Percentiles rank a stretch among this genome's conserved stretches.
Evolutionary conservation across 2,113 vertebrate genomes (phyloP).

Genomic region (Oncorhynchus tshawytscha): DNA sequence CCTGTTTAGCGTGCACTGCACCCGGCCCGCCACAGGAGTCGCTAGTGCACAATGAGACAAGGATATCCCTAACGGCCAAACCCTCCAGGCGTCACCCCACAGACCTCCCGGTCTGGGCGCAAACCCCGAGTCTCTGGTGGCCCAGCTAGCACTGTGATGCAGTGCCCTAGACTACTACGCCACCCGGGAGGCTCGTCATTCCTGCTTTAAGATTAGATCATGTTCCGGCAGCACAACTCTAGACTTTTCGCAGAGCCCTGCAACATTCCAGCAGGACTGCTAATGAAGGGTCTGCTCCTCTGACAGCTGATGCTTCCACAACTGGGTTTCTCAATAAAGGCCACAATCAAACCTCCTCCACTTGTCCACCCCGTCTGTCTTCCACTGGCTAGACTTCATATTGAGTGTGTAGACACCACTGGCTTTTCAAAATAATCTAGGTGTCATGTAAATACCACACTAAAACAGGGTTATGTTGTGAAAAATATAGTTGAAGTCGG

Average conservation of each 20-base stretch:
- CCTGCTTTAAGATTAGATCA: constrained; percentile 70
- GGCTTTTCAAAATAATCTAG: constrained; percentile 68
- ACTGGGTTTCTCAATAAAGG: constrained; percentile 65
- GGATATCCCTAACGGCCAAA: no score
- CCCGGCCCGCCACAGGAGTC: no score
- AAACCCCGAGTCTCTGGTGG: no score
- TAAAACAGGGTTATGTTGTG: constrained; percentile 43
- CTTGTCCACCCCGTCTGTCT: constrained; percentile 33
- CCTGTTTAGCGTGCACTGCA: no score
- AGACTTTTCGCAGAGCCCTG: constrained; percentile 41
- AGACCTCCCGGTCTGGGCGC: no score
- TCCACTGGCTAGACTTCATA: constrained; percentile 29
- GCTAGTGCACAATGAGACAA: no score
- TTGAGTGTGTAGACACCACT: constrained; percentile 41
- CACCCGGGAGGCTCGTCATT: constrained; percentile 41
- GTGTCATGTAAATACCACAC: constrained; percentile 66
- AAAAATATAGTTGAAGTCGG: background rate
- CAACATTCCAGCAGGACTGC: constrained; percentile 59
- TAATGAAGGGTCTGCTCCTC: constrained; percentile 71
- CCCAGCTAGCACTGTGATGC: no score
- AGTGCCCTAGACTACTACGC: no score
- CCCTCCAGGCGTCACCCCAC: no score
- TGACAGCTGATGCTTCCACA: constrained; percentile 72
- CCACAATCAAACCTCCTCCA: constrained; percentile 55
- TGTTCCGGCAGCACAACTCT: constrained; percentile 65